Conservation (phyloP, 2,797 vertebrate species). For the Pempheris klunzingeri region DNA sequence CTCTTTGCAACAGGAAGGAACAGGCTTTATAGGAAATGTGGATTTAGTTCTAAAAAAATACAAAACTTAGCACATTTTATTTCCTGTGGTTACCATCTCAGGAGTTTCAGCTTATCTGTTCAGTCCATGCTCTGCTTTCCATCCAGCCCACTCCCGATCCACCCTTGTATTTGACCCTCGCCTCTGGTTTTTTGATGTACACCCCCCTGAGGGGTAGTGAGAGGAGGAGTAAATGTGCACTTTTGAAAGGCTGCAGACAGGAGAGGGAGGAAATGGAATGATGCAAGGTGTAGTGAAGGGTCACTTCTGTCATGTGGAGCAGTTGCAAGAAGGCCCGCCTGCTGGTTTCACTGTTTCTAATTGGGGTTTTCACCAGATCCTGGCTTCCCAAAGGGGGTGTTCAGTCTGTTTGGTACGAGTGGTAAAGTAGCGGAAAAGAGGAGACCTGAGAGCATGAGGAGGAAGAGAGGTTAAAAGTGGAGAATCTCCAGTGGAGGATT, state of each 20-base stretch:
- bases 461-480: constrained; percentile 42
- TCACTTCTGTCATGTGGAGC: constrained; percentile 57
- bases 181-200: constrained; percentile 35
- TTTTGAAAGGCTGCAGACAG: constrained; percentile 22
- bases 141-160: constrained; percentile 27
- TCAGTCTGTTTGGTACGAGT: constrained; percentile 41
- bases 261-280: constrained; percentile 39
- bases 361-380: constrained; percentile 52
- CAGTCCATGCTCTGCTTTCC: constrained; percentile 21
- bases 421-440: constrained; percentile 36
- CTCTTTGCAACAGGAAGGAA: constrained; percentile 28
- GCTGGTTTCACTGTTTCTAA: constrained; percentile 66
- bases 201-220: constrained; percentile 4
- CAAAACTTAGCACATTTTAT: constrained; percentile 30
- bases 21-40: constrained; percentile 24
- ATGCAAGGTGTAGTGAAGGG: constrained; percentile 36
- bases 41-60: constrained; percentile 28
- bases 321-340: constrained; percentile 47
- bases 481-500: constrained; percentile 42
- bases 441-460: constrained; percentile 21
- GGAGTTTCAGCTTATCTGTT: constrained; percentile 41
- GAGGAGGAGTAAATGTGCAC: constrained; percentile 32
- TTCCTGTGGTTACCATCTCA: constrained; percentile 23
- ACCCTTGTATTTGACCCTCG: constrained; percentile 50
- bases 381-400: constrained; percentile 45